phyloP scores from a whole-genome alignment of 2,797 vertebrate genomes.

The Acestrorhynchus altus region DNA sequence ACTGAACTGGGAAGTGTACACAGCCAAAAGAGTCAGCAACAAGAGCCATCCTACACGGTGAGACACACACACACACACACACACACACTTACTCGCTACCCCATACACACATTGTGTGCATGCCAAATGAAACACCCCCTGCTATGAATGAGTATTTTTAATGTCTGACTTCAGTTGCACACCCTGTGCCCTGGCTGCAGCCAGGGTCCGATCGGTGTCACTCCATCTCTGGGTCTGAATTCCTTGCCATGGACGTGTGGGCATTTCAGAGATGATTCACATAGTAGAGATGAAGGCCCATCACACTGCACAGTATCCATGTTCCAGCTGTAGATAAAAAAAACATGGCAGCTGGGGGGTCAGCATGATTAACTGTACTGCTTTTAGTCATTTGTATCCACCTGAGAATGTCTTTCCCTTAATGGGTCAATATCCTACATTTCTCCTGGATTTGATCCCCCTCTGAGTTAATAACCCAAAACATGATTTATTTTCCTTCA shows the following conservation, averaged over 20 bases:
- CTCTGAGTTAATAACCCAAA: too few species aligned
- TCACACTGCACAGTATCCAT: neutral
- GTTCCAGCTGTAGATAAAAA: neutral
- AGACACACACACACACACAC: slow-evolving; percentile 61
- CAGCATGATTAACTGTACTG: neutral
- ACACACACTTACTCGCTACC: neutral
- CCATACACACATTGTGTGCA: too few species aligned
- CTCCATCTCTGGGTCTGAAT: neutral
- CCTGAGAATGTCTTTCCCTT: too few species aligned
- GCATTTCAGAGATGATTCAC: slow-evolving; percentile 30
- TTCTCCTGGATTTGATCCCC: too few species aligned
- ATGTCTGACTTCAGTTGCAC: slow-evolving; percentile 59
- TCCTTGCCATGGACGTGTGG: slow-evolving; percentile 7
- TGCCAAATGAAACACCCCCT: too few species aligned
- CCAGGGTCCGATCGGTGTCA: neutral
- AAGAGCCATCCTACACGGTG: slow-evolving; percentile 72
- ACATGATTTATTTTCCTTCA: too few species aligned
- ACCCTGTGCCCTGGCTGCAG: slow-evolving; percentile 23
- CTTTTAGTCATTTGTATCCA: too few species aligned
- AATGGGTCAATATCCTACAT: too few species aligned
- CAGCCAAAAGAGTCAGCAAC: slow-evolving; percentile 78
- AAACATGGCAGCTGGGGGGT: slow-evolving; percentile 24
- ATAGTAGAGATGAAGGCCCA: neutral
- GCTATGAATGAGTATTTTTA: slow-evolving; percentile 72
- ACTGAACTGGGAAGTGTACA: slow-evolving; percentile 82